Conservation (phyloP, 2,113 vertebrate genomes). For the Balaeniceps rex region DNA sequence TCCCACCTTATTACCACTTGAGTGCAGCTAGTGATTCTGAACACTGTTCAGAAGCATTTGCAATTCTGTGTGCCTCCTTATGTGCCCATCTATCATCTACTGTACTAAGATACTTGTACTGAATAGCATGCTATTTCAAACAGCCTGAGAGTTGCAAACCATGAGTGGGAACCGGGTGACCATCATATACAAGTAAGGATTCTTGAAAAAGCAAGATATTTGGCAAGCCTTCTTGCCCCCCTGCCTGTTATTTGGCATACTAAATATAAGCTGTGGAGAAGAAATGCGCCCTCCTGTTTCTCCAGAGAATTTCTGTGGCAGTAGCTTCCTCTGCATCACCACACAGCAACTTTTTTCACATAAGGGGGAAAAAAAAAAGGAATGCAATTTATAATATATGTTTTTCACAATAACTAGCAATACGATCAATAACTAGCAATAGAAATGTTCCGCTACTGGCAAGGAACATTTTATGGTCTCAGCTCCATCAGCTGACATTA, state of each 20-base stretch:
- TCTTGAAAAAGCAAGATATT: background rate
- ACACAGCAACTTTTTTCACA: background rate
- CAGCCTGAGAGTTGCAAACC: background rate
- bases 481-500: slow-evolving; percentile 11
- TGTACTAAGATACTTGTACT: background rate
- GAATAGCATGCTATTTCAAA: background rate
- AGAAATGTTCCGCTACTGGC: slow-evolving; percentile 10
- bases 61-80: background rate
- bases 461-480: slow-evolving; percentile 42
- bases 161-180: background rate
- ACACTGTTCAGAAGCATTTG: background rate
- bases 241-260: background rate
- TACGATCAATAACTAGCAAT: slow-evolving; percentile 45
- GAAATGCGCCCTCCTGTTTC: background rate
- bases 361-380: background rate
- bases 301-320: background rate
- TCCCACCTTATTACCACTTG: background rate
- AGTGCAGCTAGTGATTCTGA: background rate
- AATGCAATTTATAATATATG: slow-evolving; percentile 27
- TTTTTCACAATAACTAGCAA: slow-evolving; percentile 45
- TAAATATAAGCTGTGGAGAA: background rate
- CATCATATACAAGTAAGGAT: background rate
- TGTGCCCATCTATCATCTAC: background rate
- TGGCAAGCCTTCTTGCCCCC: background rate
- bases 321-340: background rate